Evolutionary conservation across 2,888 invertebrate genomes (phyloP).

Genomic region (Colletes collaris): DNA sequence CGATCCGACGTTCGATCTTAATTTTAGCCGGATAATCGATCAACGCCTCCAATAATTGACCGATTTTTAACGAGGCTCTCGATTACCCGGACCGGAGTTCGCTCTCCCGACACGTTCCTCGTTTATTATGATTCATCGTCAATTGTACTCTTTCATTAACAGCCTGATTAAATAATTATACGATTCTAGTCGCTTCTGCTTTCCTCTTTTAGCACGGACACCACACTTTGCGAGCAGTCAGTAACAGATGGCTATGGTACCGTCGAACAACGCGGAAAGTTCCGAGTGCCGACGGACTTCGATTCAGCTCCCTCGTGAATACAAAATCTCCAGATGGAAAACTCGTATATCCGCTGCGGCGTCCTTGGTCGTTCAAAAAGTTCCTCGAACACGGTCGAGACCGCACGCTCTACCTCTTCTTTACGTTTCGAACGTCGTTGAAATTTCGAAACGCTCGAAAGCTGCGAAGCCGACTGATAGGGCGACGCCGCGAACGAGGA

Average conservation of each 20-base stretch:
- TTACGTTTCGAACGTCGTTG: too few relatives aligned
- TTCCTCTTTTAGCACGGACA: too few relatives aligned
- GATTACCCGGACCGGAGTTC: neutral
- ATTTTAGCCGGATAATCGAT: constrained; percentile 9
- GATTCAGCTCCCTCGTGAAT: constrained; percentile 31
- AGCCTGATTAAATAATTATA: too few relatives aligned
- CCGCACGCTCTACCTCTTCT: neutral
- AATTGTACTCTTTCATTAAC: too few relatives aligned
- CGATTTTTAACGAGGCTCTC: neutral
- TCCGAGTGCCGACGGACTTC: neutral
- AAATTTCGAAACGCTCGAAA: constrained; percentile 20
- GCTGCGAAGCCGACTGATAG: constrained; percentile 2
- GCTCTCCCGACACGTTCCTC: too few relatives aligned
- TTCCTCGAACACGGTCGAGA: neutral
- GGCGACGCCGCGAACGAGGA: neutral
- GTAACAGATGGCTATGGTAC: neutral
- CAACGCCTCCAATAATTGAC: neutral
- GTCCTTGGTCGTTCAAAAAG: constrained; percentile 6
- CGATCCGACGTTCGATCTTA: neutral
- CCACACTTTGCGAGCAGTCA: neutral
- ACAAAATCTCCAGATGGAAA: constrained; percentile 32
- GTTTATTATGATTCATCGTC: too few relatives aligned
- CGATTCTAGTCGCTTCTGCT: too few relatives aligned
- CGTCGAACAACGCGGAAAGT: constrained; percentile 15
- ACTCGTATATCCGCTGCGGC: constrained; percentile 6